Base-by-base conservation (phyloP, 2,113 vertebrate species). In the Melozone crissalis region DNA sequence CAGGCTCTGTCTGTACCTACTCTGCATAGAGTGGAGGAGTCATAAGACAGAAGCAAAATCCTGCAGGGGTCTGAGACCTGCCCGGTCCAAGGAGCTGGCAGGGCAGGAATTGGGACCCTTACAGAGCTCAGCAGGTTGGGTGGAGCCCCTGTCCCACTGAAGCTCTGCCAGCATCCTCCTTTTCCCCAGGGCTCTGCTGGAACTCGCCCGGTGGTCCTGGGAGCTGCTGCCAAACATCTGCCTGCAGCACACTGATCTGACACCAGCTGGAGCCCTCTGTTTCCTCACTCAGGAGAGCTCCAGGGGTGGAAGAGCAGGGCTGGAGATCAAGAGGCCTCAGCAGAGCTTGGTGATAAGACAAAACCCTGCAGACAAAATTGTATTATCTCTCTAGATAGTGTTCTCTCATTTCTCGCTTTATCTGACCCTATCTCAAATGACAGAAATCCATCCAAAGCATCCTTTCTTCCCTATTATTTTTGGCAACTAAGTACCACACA, bases 211-310 rank as follows among this genome's bases (percentile, higher is more conserved):
- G 95, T 77, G 31, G 94, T 49, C 84, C 77, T 66, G 57, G 2
- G 9, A 22, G 75, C 84, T 49, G 87, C 57, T 95, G 87, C 94
- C 94, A 93, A 89, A 86, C 92, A 88, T 88, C 94, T 91, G 85
- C 46, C 96, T 84, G 77, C 89, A 89, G 44, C 87, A 28, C 84
- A 62, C 88, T 78, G 27, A 13, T 63, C 51, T 96, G 94, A 94
- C 82, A 41, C 87, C 16, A 91, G 46, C 57, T 96, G 95, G 92
- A 96, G 67, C 7, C 1, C 39, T 26, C 84, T 49, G 44, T 39
- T 72, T 62, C 77, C 74, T 85, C 0, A 35, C 74, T 59, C 84
- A 41, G 87, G 74, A 91, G 87, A 81, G 61, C 85, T 90, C 31
- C 91, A 76, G 72, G 66, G 71, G 20, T 85, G 71, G 63, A 91